Evolutionary conservation across 2,888 invertebrate genomes (phyloP).

Genomic region (Pollenia labialis): DNA sequence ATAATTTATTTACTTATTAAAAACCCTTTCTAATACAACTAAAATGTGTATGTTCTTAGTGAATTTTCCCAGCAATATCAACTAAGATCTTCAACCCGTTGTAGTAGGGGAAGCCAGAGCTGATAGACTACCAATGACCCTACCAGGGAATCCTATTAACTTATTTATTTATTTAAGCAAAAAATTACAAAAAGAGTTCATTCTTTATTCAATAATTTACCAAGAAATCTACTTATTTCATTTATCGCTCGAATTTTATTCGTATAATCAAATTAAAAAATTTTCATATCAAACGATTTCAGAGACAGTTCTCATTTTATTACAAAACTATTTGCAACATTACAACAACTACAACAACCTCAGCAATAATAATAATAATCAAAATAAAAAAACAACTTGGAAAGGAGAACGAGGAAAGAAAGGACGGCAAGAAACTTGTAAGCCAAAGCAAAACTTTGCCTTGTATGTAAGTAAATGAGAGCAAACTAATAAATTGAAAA

Average conservation of each 20-base stretch:
- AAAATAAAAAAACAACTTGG: neutral
- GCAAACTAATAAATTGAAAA: slow-evolving; percentile 73
- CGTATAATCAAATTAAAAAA: slow-evolving; percentile 14
- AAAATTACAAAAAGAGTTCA: neutral
- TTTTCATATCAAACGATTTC: slow-evolving; percentile 22
- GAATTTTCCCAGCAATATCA: no score
- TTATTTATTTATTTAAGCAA: no score
- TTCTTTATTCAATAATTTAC: neutral
- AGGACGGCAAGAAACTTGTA: neutral
- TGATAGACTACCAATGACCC: no score
- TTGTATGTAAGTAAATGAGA: slow-evolving; percentile 70
- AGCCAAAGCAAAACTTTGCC: slow-evolving; percentile 65
- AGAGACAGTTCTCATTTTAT: slow-evolving; percentile 31
- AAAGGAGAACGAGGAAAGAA: slow-evolving; percentile 2
- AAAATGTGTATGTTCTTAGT: no score
- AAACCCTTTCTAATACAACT: no score
- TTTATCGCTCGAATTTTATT: slow-evolving; percentile 6
- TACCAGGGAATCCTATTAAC: no score
- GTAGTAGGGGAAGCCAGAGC: no score
- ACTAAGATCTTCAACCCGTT: no score
- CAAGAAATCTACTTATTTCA: neutral
- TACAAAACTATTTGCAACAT: slow-evolving; percentile 40
- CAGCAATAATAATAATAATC: neutral
- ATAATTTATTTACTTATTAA: no score
- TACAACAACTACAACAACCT: slow-evolving; percentile 1